These are phyloP conservation scores for Pyrrhura leucotis DNA, from an alignment of 2,797 vertebrate genomes.

Conservation along the genomic window DNA sequence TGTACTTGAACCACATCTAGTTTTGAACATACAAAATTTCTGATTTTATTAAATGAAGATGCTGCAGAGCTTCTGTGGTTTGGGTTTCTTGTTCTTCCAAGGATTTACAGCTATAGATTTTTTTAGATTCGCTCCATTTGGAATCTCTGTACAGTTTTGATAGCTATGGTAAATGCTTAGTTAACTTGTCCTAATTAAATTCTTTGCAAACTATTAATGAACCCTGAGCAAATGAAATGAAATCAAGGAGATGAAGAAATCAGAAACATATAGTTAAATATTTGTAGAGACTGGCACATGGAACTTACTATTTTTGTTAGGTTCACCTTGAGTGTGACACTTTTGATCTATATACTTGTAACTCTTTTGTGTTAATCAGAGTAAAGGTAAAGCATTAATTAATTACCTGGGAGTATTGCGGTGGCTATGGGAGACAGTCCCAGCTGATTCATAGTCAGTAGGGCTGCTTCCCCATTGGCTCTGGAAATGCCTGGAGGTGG, in stretches of 20 bases:
- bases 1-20: background rate
- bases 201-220: background rate
- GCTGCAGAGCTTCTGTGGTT: background rate
- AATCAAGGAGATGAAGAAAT: background rate
- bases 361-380: background rate
- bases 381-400: background rate
- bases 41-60: background rate
- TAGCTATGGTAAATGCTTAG: background rate
- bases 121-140: background rate
- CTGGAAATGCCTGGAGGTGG: background rate
- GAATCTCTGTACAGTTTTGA: background rate
- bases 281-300: background rate
- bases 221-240: background rate
- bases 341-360: background rate
- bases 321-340: background rate
- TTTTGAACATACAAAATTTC: background rate
- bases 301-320: background rate
- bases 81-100: background rate
- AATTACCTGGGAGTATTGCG: background rate
- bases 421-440: background rate
- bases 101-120: background rate
- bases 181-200: slow-evolving; percentile 12
- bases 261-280: background rate
- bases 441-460: background rate
- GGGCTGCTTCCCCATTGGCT: background rate